Evolutionary conservation across 1,140 invertebrate species (phyloP).

Genomic region (Acromyrmex echinatior): DNA sequence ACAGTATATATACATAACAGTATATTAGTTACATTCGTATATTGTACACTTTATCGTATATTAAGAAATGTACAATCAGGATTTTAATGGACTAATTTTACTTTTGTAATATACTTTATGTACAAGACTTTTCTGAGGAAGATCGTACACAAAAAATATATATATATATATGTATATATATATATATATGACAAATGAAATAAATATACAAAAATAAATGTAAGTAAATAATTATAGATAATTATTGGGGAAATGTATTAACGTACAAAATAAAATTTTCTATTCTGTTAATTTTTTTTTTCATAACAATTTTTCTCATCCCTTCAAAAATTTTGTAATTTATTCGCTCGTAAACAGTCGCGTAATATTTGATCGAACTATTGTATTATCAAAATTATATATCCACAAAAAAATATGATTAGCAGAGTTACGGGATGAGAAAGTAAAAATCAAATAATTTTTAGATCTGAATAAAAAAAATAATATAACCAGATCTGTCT

Average conservation of each 20-base stretch:
- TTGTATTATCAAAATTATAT: not conserved
- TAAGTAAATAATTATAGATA: slow-evolving; percentile 10
- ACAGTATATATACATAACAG: slow-evolving; percentile 44
- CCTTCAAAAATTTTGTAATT: not conserved
- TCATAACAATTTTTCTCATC: not conserved
- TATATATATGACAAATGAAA: slow-evolving; percentile 1
- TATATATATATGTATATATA: slow-evolving; percentile 10
- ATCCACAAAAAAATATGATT: not conserved
- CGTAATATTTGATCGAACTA: not conserved
- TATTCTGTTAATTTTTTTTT: slow-evolving; percentile 31
- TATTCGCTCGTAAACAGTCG: not conserved
- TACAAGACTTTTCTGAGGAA: slow-evolving; percentile 32
- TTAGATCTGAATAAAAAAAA: slow-evolving; percentile 34
- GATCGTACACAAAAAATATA: not conserved
- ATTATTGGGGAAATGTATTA: slow-evolving; percentile 8
- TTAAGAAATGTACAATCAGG: slow-evolving; percentile 32
- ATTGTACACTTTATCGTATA: slow-evolving; percentile 23
- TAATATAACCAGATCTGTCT: not conserved
- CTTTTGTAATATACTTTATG: slow-evolving; percentile 23
- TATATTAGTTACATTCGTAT: slow-evolving; percentile 52
- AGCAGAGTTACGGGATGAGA: not conserved
- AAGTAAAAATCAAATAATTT: not conserved
- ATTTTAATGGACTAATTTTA: slow-evolving; percentile 21
- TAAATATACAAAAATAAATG: slow-evolving; percentile 7
- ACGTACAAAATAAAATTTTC: slow-evolving; percentile 42